Evolutionary conservation across 2,797 vertebrate species (phyloP).

Genomic region (Eurystomus glaucurus): DNA sequence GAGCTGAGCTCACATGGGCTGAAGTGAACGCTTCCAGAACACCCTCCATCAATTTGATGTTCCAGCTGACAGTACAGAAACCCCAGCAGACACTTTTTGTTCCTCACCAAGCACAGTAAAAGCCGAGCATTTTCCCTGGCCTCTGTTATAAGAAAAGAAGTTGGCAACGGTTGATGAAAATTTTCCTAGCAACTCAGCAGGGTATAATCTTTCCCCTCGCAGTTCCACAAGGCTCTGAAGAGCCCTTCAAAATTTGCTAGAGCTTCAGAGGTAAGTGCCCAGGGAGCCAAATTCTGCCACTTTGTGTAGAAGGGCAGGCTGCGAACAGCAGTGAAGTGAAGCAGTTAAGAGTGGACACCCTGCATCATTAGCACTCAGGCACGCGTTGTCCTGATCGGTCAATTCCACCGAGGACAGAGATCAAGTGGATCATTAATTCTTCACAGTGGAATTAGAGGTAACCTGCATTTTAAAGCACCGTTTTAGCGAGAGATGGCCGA

Average conservation of each 20-base stretch:
- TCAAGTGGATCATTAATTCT: slow-evolving; percentile 54
- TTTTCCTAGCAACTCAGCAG: slow-evolving; percentile 44
- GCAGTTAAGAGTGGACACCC: not conserved
- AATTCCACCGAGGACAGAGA: not conserved
- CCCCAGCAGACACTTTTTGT: slow-evolving; percentile 2
- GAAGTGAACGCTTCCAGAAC: slow-evolving; percentile 12
- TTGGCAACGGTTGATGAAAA: slow-evolving; percentile 25
- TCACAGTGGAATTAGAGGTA: slow-evolving; percentile 16
- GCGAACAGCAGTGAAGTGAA: slow-evolving; percentile 10
- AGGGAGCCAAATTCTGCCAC: slow-evolving; percentile 10
- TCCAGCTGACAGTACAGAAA: slow-evolving; percentile 36
- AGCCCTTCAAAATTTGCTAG: slow-evolving; percentile 40
- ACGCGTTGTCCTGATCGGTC: not conserved
- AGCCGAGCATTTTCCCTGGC: not conserved
- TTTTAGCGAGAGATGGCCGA: slow-evolving; percentile 4
- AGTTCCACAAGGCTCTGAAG: slow-evolving; percentile 31
- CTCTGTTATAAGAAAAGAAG: not conserved
- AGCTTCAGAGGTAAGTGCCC: slow-evolving; percentile 10
- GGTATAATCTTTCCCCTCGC: slow-evolving; percentile 35
- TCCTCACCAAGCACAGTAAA: not conserved
- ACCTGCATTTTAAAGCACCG: slow-evolving; percentile 9
- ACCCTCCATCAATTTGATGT: not conserved
- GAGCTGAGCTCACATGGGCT: not conserved
- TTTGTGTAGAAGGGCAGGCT: slow-evolving; percentile 6
- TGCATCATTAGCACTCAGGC: not conserved